Evolutionary conservation across 2,888 invertebrate genomes (phyloP), one percentile per base, ranked within the genome.

Genomic region (Eupithecia insigniata): DNA sequence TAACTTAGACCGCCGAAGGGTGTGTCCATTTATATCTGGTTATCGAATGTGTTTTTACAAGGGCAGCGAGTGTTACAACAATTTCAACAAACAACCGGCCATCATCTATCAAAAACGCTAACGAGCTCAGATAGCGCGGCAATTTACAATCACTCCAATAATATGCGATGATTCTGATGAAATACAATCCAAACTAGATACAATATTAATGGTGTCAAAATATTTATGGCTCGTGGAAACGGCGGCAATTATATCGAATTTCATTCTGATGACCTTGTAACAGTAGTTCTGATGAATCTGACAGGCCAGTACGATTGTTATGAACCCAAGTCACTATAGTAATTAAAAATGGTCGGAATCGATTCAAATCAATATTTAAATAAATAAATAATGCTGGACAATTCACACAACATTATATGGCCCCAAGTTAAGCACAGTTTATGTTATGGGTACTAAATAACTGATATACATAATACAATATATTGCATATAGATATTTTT

Each of bases 101-200:
- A 90, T 92, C 93, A 93, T 94, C 93, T 93, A 93, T 94, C 94
- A 93, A 92, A 92, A 91, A 91, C 90, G 85, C 90, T 93, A 93
- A 93, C 93, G 93, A 94, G 92, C 91, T 86, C 83, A 84, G 91
- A 92, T 91, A 90, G 91, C 87, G 89, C 87, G 89, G 87, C 89
- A 84, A 89, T 92, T 92, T 90, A 92, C 91, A 92, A 91, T 92
- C 90, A 83, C 82, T 86, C 90, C 89, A 90, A 91, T 92, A 92
- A 92, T 89, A 89, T 85, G 88, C 87, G 86, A 90, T 88, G 88
- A 89, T 89, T 86, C 84, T 86, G 89, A 89, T 88, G 88, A 89
- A 90, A 90, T 87, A 86, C 66, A 66, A 77, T 77, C 64, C 64
- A 72, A 72, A 72, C 67, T 68, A 68, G 68, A 71, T 69, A 74